Base-by-base conservation (phyloP, 2,113 vertebrate genomes). In the Agapornis roseicollis region DNA sequence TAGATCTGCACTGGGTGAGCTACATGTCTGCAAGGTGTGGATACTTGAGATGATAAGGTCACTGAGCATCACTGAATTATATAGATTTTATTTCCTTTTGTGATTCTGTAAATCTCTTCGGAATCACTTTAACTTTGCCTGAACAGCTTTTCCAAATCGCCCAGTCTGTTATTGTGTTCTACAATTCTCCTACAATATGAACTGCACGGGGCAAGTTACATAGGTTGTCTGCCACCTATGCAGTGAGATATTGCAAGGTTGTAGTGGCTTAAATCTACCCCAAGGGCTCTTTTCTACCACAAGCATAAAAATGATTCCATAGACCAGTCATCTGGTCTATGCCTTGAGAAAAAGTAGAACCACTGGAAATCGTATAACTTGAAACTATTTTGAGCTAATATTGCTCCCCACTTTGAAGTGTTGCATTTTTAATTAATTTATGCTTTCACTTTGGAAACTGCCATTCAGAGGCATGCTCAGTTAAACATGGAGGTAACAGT, bases 391-490 rank as follows among this genome's bases (percentile, higher is more conserved):
- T 60, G n/a, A 64, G 24, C 22, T 24, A 25, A 6, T 68, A 47
- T 12, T 82, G 10, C 0, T 4, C 6, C 3, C 5, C 3, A 1
- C 27, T 39, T 16, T 41, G 39, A 49, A 44, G 9, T 2, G 6
- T 18, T 52, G 4, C 16, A 28, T 28, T 72, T 92, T 69, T 18
- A 42, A 35, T 58, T 22, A 5, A 13, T 69, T 82, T 85, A 17
- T 28, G 28, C 61, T 82, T 35, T 17, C 13, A 14, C 5, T 68
- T 77, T 60, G 47, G 27, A 52, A 92, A 70, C 39, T 11, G 24
- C 1, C 2, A 17, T 69, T 94, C 0, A 0, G 68, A 65, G 33
- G 24, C 7, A 4, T 13, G 19, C 37, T 92, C 27, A 23, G 17
- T 68, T 42, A 80, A 27, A 56, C 13, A 56, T 0, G 5, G 53